Conservation (phyloP, 2,888 invertebrate species). For the Napeogenes inachia region DNA sequence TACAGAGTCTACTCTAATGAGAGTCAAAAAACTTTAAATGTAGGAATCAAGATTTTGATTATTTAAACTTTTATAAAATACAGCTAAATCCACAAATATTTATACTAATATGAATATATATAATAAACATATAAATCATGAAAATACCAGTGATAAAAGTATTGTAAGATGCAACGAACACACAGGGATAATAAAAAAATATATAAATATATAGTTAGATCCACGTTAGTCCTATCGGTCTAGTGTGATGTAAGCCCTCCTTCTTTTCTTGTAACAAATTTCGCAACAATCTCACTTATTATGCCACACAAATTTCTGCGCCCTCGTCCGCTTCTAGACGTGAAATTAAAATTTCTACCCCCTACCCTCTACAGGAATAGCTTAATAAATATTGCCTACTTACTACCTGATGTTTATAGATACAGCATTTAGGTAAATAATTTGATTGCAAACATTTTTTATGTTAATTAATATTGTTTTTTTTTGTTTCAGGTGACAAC, state of each 20-base stretch:
- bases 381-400: slow-evolving; percentile 68
- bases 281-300: slow-evolving; percentile 79
- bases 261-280: slow-evolving; percentile 78
- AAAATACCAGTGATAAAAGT: no score
- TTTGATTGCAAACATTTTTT: no score
- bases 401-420: slow-evolving; percentile 19
- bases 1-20: no score
- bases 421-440: slow-evolving; percentile 2
- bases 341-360: slow-evolving; percentile 77
- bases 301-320: slow-evolving; percentile 77
- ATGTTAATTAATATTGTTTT: not conserved
- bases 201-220: slow-evolving; percentile 30
- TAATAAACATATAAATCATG: no score
- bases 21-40: no score
- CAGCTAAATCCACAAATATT: no score
- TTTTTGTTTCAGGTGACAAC: slow-evolving; percentile 15
- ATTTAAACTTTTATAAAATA: no score
- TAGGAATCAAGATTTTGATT: no score
- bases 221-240: slow-evolving; percentile 40
- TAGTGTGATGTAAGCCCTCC: slow-evolving; percentile 63
- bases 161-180: no score
- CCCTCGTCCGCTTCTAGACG: slow-evolving; percentile 68
- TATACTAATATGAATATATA: no score
- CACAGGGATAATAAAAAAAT: no score
- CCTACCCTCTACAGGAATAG: slow-evolving; percentile 63